A percentile compares a stretch with the other conserved stretches of the same genome.
Conservation (phyloP, 1,140 invertebrate species). For the Mylabris phalerata region DNA sequence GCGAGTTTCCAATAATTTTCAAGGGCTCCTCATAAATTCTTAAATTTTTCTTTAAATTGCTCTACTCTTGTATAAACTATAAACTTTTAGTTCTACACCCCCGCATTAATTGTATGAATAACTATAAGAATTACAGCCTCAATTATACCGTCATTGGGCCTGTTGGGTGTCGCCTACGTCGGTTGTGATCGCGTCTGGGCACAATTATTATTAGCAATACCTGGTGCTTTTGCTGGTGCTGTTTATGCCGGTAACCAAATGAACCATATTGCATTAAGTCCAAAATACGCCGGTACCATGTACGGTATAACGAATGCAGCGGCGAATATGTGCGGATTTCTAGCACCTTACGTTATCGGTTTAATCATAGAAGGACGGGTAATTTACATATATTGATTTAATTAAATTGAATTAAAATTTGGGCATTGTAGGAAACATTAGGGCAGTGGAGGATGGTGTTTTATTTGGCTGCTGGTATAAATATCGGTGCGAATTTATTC, state of each 20-base stretch:
- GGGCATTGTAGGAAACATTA: slow-evolving; percentile 55
- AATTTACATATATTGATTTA: slow-evolving; percentile 23
- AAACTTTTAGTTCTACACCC: too few relatives aligned
- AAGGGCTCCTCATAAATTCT: too few relatives aligned
- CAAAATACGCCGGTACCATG: slow-evolving; percentile 76
- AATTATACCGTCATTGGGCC: slow-evolving; percentile 63
- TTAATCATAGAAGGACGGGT: slow-evolving; percentile 62
- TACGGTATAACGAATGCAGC: slow-evolving; percentile 86
- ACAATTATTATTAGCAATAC: slow-evolving; percentile 61
- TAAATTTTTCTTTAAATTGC: too few relatives aligned
- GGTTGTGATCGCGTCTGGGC: slow-evolving; percentile 65
- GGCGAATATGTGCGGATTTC: slow-evolving; percentile 78
- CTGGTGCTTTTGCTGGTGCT: slow-evolving; percentile 66
- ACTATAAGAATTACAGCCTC: slow-evolving; percentile 45
- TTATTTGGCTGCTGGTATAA: slow-evolving; percentile 75
- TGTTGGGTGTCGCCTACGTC: slow-evolving; percentile 69
- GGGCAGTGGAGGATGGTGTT: slow-evolving; percentile 83
- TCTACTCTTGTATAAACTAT: too few relatives aligned
- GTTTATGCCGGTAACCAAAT: slow-evolving; percentile 74
- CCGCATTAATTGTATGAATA: too few relatives aligned
- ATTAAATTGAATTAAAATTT: neutral
- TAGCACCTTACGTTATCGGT: slow-evolving; percentile 76
- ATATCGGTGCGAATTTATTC: slow-evolving; percentile 67
- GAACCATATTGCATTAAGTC: slow-evolving; percentile 84
- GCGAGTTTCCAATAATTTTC: too few relatives aligned